phyloP scores from a whole-genome alignment of 2,113 vertebrate species.

The Dipodomys ordii region DNA sequence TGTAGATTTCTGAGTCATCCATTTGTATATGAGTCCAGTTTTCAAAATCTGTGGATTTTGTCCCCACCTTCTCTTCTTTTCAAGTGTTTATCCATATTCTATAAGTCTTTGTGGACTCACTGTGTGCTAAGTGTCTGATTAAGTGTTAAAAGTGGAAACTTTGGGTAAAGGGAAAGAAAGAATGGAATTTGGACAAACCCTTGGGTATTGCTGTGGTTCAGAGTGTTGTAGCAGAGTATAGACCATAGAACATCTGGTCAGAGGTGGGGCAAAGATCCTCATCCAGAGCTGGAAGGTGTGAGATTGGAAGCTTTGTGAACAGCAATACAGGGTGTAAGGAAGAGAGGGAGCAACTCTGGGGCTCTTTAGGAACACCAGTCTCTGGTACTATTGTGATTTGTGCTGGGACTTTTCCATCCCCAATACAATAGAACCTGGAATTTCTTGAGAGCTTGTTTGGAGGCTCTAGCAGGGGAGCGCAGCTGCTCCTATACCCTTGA shows the following conservation, averaged over 20 bases:
- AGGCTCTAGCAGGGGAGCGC: too few relatives aligned
- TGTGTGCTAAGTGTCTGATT: not conserved
- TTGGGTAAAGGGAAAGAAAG: not conserved
- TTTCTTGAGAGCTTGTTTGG: too few relatives aligned
- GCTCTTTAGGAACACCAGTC: not conserved
- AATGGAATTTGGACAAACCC: not conserved
- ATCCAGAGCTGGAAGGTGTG: not conserved
- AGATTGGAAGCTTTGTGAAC: not conserved
- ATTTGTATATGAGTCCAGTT: not conserved
- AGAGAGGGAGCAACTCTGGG: not conserved
- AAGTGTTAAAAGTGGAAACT: slow-evolving; percentile 4
- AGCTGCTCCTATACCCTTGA: too few relatives aligned
- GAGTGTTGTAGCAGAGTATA: not conserved
- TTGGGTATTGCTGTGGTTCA: not conserved
- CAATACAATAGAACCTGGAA: not conserved
- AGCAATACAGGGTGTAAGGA: not conserved
- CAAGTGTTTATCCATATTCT: not conserved
- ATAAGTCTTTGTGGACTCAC: not conserved
- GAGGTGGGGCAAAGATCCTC: not conserved
- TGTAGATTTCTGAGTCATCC: not conserved
- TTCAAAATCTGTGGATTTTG: not conserved
- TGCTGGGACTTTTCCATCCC: not conserved
- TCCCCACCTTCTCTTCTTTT: not conserved
- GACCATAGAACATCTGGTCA: not conserved
- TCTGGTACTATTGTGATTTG: not conserved